Base-by-base conservation (phyloP, 1,140 invertebrate genomes). In the Saccostrea glomerata region DNA sequence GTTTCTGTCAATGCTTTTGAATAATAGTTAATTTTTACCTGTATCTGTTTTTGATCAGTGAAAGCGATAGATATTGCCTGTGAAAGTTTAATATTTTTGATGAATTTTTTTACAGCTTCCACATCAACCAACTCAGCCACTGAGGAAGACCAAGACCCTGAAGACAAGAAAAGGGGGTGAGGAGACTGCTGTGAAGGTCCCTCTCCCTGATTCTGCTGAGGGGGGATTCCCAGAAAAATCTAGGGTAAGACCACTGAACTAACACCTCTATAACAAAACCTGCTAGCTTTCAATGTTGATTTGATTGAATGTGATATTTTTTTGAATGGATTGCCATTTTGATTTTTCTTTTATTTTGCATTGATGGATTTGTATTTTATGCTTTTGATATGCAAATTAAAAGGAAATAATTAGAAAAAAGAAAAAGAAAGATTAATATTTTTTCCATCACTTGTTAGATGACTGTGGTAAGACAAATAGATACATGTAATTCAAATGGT, bases 141-240 rank as follows among this genome's bases (percentile, higher is more conserved):
- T 88, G 77, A 90, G 36, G 84, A 90, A 87, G 89, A 92, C 88
- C 84, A 88, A 73, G 88, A 91, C 87, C 47, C 82, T 87, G 60
- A 87, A 87, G 15, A 84, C 60, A 12, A 87, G 86, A n/a, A 73
- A 87, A 40, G 73, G 70, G 15, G 83, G 36, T 0, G 82, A 87
- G 82, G 86, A 87, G n/a, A 84, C 82, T 3, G 36, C 40, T 54
- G 40, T 84, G n/a, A 84, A 84, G 54, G 54, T 56, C 12, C 82
- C 82, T 23, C 36, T 84, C 11, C 70, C 70, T 12, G 70, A 77
- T 11, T 23, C 25, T 30, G 70, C 70, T 77, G 70, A 77, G 25
- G 70, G 70, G 15, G 70, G 25, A 30, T 77, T 30, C 70, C 70
- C 70, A 15, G 70, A 77, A 36, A 77, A 77, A 25, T 77, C 70